phyloP scores from a whole-genome alignment of 2,888 invertebrate species.

The Cerastoderma edule region DNA sequence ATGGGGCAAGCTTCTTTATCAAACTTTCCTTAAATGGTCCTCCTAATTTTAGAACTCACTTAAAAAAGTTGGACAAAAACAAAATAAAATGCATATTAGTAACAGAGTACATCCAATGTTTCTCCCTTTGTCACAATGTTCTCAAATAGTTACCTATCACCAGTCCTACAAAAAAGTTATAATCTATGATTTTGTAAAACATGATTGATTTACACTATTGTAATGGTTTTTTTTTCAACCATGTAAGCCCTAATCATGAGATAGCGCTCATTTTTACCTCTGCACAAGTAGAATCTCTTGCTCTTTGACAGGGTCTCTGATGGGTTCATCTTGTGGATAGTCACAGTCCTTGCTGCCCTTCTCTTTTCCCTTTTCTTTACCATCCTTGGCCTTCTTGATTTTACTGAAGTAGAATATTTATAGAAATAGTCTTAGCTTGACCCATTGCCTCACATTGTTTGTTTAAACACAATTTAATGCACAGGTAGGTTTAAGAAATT shows the following conservation, averaged over 20 bases:
- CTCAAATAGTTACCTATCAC: neutral
- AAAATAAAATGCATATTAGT: too few relatives aligned
- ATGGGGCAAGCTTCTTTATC: too few relatives aligned
- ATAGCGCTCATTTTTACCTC: conserved; percentile 60
- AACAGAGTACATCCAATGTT: too few relatives aligned
- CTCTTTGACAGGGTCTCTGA: conserved; percentile 73
- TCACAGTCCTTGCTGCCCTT: conserved; percentile 68
- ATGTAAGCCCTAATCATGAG: too few relatives aligned
- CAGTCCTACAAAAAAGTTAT: neutral
- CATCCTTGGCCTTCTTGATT: conserved; percentile 70
- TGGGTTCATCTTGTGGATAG: conserved; percentile 61
- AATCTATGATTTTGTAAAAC: neutral
- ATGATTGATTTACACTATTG: neutral
- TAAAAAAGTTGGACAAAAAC: too few relatives aligned
- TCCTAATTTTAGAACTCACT: too few relatives aligned
- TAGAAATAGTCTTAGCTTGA: neutral
- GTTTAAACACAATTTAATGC: neutral
- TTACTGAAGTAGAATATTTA: conserved; percentile 34
- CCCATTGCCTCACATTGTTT: neutral
- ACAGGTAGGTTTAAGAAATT: too few relatives aligned
- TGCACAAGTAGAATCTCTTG: conserved; percentile 81
- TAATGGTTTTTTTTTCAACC: too few relatives aligned
- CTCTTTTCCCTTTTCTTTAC: conserved; percentile 68
- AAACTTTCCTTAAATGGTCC: too few relatives aligned
- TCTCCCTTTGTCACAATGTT: too few relatives aligned